A percentile compares a stretch with the other conserved stretches of the same genome.
Evolutionary conservation across 2,113 vertebrate species (phyloP).

Genomic region (Mormoops blainvillei): DNA sequence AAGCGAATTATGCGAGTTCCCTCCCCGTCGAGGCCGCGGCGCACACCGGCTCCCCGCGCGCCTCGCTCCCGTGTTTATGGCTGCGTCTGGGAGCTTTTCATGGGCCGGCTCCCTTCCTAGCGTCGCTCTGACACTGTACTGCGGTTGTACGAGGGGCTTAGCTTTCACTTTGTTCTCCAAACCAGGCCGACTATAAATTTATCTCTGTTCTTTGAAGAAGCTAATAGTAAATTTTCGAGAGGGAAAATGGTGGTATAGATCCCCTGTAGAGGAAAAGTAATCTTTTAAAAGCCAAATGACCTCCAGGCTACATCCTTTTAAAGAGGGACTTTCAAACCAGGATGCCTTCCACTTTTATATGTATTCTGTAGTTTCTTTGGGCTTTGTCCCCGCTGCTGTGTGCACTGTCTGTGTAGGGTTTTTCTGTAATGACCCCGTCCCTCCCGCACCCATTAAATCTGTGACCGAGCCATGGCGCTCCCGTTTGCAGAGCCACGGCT

Average conservation of each 20-base stretch:
- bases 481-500: neutral
- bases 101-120: conserved; percentile 73
- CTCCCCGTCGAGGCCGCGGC: conserved; percentile 51
- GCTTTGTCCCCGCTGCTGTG: conserved; percentile 43
- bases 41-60: conserved; percentile 37
- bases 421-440: neutral
- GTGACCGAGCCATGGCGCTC: conserved; percentile 69
- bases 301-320: conserved; percentile 70
- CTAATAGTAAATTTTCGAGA: conserved; percentile 75
- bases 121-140: conserved; percentile 65
- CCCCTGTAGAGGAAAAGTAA: conserved; percentile 73
- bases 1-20: conserved; percentile 53
- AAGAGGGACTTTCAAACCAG: conserved; percentile 59
- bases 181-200: conserved; percentile 75
- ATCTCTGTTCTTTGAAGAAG: conserved; percentile 75
- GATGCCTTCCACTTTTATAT: conserved; percentile 50
- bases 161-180: conserved; percentile 79
- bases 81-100: conserved; percentile 71
- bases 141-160: conserved; percentile 64
- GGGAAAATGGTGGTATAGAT: conserved; percentile 68
- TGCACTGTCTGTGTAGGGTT: conserved; percentile 26
- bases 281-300: conserved; percentile 77
- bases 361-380: conserved; percentile 39
- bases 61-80: conserved; percentile 45
- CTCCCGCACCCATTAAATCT: conserved; percentile 53